Percentiles rank a stretch among this genome's conserved stretches.
Conservation (phyloP, 2,888 invertebrate genomes). For the Ischnura elegans region DNA sequence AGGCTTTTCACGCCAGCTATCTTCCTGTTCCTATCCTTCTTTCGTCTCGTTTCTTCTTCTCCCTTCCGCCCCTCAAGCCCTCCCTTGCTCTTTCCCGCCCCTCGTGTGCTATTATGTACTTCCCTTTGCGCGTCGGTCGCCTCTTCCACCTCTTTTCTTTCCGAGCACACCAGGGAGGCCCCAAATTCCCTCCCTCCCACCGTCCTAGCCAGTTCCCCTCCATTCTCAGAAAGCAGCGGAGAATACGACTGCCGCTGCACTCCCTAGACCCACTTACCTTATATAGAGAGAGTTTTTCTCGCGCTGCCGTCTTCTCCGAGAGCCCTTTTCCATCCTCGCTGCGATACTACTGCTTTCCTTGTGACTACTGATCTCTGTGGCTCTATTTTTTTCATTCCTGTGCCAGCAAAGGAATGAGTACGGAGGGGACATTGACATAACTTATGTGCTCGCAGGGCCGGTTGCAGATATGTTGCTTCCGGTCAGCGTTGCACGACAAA, state of each 20-base stretch:
- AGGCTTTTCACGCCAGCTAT: neutral
- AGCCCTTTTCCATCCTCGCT: slow-evolving; percentile 11
- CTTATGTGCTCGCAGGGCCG: neutral
- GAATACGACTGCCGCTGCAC: slow-evolving; percentile 44
- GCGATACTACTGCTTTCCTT: neutral
- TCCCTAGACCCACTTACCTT: slow-evolving; percentile 63
- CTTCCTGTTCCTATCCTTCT: neutral
- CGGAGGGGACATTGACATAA: neutral
- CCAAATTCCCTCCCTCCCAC: slow-evolving; percentile 16
- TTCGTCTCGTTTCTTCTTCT: neutral
- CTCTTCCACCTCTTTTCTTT: slow-evolving; percentile 27
- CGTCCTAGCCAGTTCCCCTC: neutral
- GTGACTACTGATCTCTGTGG: neutral
- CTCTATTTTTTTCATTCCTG: neutral
- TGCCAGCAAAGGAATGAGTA: neutral
- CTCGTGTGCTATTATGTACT: neutral
- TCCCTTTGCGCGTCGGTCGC: neutral
- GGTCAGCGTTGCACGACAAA: neutral
- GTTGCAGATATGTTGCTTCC: neutral
- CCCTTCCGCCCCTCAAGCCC: neutral
- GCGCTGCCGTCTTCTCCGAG: slow-evolving; percentile 18
- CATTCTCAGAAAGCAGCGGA: slow-evolving; percentile 26
- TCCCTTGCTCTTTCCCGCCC: neutral
- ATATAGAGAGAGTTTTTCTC: slow-evolving; percentile 51
- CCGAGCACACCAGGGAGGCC: neutral